Evolutionary conservation across 2,888 invertebrate genomes (phyloP).

Genomic region (Drosophila tripunctata): DNA sequence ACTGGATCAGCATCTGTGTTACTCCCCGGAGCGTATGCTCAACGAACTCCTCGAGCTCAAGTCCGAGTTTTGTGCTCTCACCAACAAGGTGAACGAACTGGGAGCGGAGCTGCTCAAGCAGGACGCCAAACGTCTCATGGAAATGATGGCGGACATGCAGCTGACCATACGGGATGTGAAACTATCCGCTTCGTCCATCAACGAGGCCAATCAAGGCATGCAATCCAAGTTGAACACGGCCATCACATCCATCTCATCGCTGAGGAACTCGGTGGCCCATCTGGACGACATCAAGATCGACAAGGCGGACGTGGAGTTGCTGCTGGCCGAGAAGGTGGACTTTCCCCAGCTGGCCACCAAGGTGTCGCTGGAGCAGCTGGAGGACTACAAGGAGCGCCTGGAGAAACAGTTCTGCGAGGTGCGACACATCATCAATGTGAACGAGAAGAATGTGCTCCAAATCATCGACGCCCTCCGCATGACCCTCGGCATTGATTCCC

Average conservation of each 20-base stretch:
- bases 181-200: constrained; percentile 25
- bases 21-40: constrained; percentile 72
- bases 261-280: constrained; percentile 58
- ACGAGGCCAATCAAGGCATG: constrained; percentile 50
- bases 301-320: constrained; percentile 89
- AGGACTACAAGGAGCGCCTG: constrained; percentile 84
- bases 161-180: constrained; percentile 60
- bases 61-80: constrained; percentile 70
- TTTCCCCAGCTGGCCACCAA: constrained; percentile 88
- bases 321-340: constrained; percentile 91
- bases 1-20: constrained; percentile 68
- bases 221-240: constrained; percentile 30
- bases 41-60: constrained; percentile 77
- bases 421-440: constrained; percentile 63
- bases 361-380: constrained; percentile 90
- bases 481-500: constrained; percentile 87
- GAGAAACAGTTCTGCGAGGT: constrained; percentile 79
- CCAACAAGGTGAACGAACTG: constrained; percentile 79
- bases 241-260: constrained; percentile 27
- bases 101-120: constrained; percentile 68
- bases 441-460: constrained; percentile 73
- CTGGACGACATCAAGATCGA: constrained; percentile 89
- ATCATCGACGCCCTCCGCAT: constrained; percentile 88
- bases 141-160: constrained; percentile 63
- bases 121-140: constrained; percentile 63